Base-by-base conservation (phyloP, 1,140 invertebrate genomes). In the Elysia chlorotica region DNA sequence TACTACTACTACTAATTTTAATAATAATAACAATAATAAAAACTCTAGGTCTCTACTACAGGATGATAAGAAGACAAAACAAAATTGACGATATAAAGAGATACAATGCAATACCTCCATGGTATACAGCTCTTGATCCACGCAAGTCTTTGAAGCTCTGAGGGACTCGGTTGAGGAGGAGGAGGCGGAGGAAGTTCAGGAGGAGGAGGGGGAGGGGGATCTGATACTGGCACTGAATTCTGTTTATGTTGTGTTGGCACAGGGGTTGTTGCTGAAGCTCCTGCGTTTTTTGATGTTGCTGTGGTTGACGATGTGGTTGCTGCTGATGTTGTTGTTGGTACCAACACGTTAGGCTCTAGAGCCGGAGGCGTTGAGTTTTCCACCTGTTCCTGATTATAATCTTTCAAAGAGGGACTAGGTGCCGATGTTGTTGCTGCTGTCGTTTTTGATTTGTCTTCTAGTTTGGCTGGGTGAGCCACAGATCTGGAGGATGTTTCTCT, bases 111-210 rank as follows among this genome's bases (percentile, higher is more conserved):
- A 62, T 75, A 85, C 84, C 84, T 85, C 84, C 84, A 85, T 2
- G 82, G 81, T 14, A 75, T 65, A 76, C 84, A 85, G 19, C 76
- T 76, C 59, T 84, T 81, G 2, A 85, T 84, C 79, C 83, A 85
- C 1, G 61, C 66, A 10, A 81, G 65, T 37, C 84, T 56, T 10
- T 72, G 63, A 28, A 63, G 33, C 37, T 85, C 80, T 19, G 82
- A 23, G 21, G 67, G 69, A 14, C 77, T 72, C 53, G 77, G 76
- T 33, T 71, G n/a, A 31, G 35, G 2, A 53, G 33, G 35, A 31
- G 56, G 14, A 10, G 35, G 33, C 19, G 31, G 28, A 81, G 63
- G 48, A 63, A 59, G 36, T 74, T 65, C 33, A 74, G 56, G 6
- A 76, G n/a, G n/a, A 36, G 23, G 30, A 21, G 25, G 33, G n/a